Evolutionary conservation across 2,797 vertebrate genomes (phyloP), one percentile per base, ranked within the genome.

Genomic region (Pelodytes ibericus): DNA sequence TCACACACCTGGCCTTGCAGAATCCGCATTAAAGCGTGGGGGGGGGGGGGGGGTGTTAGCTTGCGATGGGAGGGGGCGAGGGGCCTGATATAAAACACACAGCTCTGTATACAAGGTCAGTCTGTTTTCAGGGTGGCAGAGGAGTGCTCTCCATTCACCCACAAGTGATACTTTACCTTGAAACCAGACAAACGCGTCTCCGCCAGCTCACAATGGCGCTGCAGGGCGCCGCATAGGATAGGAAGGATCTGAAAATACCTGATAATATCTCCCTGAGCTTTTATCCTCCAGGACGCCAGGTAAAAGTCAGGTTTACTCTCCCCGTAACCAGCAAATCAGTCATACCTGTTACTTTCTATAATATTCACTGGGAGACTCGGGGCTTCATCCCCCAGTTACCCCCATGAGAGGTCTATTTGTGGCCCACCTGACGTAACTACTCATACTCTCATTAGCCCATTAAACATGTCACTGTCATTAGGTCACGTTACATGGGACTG

Each of bases 151-250:
- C 68, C 60, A 24, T 77, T 67, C 74, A 44, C 74, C 74, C 74
- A 57, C 59, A 31, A 53, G 67, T 16, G 29, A 22, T 2, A 60
- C 25, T 47, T 77, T 77, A 71, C 74, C 74, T 77, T 77, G 74
- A 77, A 64, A 71, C 31, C 64, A 47, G 29, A 11, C 18, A 31
- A 63, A 68, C 60, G 18, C 2, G 10, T 4, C 41, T 10, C 11
- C 15, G 18, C n/a, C n/a, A n/a, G n/a, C n/a, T 13, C 11, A 44
- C 41, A 44, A 44, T 44, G 41, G 11, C 41, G 41, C 41, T 16
- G 11, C 41, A 16, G 18, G 18, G 3, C 10, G 13, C 41, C 3
- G 41, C 41, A n/a, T n/a, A n/a, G n/a, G n/a, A n/a, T n/a, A n/a
- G n/a, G n/a, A n/a, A n/a, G n/a, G n/a, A n/a, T n/a, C n/a, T n/a